Evolutionary conservation across 2,797 vertebrate genomes (phyloP), one percentile per base, ranked within the genome.

Genomic region (Acridotheres tristis): DNA sequence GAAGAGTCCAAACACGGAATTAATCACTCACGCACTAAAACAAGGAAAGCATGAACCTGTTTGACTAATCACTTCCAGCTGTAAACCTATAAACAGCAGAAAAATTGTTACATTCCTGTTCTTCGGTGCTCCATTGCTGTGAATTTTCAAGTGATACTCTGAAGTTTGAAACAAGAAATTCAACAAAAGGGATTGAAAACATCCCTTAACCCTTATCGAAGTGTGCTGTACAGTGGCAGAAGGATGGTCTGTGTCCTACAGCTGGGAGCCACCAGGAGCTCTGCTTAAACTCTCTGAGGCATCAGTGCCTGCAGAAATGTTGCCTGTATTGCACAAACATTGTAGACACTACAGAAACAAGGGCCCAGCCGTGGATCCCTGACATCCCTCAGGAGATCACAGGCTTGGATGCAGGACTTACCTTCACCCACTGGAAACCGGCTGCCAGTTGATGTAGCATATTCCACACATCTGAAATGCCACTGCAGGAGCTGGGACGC

Each of bases 351-450:
- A 7, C 2, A 58, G 62, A 45, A 87, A 42, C 9, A 22, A 48
- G 34, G 59, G 26, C 20, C 17, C 27, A 61, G 38, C 67, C 61
- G 2, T 1, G 26, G 20, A 4, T 2, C 26, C 7, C 77, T 65
- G 76, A 30, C 32, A 40, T 5, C 17, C 67, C 75, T 12, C 32
- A 14, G 34, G 51, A 78, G 23, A 40, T 23, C 32, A 9, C 5
- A 30, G 8, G 1, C n/a, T 14, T 66, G 57, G 36, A 36, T 26
- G 26, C 45, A 94, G 94, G 88, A 96, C 98, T 90, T 91, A 97
- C 98, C 97, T 97, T 98, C 96, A 98, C 89, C 98, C 98, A 98
- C 97, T 98, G 97, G 97, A 97, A 63, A 97, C 97, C 87, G 93
- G 97, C 88, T 97, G 97, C 97, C 97, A 97, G 69, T 96, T 97